A percentile compares a stretch with the other conserved stretches of the same genome.
Conservation (phyloP, 37 sponge, comb jelly and placozoan genomes). For the Oopsacas minuta region DNA sequence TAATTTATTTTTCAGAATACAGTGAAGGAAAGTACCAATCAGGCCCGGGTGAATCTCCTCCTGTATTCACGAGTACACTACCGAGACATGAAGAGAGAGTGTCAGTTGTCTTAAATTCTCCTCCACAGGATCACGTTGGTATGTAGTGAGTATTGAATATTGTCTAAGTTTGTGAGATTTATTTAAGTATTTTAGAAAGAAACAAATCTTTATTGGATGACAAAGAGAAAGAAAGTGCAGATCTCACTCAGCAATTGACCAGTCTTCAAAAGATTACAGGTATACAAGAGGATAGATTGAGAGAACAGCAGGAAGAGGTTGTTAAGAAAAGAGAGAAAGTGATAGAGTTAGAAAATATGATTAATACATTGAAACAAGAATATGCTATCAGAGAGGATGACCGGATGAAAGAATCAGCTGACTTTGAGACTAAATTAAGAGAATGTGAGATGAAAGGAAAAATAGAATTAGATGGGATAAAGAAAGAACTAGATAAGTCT, state of each 20-base stretch:
- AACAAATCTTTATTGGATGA: not conserved
- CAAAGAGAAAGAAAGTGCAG: not conserved
- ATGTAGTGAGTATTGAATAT: too few species aligned
- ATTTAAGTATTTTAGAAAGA: too few species aligned
- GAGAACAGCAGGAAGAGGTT: not conserved
- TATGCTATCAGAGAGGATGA: not conserved
- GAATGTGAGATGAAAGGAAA: not conserved
- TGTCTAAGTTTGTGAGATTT: too few species aligned
- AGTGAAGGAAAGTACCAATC: too few species aligned
- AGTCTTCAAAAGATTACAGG: not conserved
- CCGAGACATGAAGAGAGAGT: too few species aligned
- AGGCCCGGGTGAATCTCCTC: too few species aligned
- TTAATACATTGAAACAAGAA: not conserved
- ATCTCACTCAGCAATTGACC: not conserved
- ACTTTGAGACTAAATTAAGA: not conserved
- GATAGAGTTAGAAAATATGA: not conserved
- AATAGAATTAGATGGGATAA: not conserved
- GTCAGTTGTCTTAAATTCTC: too few species aligned
- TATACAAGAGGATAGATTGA: not conserved
- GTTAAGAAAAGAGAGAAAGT: not conserved
- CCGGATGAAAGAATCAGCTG: not conserved
- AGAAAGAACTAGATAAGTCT: not conserved
- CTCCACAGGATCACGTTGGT: too few species aligned
- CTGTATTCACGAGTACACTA: too few species aligned
- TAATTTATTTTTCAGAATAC: too few species aligned